phyloP scores from a whole-genome alignment of 2,113 vertebrate species.

The Barbus barbus region DNA sequence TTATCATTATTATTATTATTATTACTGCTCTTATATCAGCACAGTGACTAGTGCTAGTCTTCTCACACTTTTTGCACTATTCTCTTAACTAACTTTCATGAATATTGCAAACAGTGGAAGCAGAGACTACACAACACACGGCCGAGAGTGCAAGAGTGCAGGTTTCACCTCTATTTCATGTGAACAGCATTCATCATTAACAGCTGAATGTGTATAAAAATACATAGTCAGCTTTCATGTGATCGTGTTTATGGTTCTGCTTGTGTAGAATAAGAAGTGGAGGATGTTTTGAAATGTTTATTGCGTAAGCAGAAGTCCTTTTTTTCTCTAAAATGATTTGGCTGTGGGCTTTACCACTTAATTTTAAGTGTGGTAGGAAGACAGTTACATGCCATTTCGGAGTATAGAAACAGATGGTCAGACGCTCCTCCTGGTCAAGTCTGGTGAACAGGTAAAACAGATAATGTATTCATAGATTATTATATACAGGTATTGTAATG shows the following conservation, averaged over 20 bases:
- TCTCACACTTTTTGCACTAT: background rate
- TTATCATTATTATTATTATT: no score
- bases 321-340: conserved; percentile 2
- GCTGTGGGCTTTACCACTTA: background rate
- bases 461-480: background rate
- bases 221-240: background rate
- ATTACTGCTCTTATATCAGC: no score
- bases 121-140: background rate
- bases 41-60: no score
- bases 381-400: background rate
- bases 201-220: background rate
- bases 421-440: background rate
- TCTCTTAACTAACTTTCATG: background rate
- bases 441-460: conserved; percentile 19
- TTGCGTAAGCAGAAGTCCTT: conserved; percentile 20
- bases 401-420: background rate
- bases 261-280: conserved; percentile 8
- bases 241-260: background rate
- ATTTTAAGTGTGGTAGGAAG: background rate
- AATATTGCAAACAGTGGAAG: background rate
- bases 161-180: background rate
- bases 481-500: background rate
- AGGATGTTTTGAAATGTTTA: conserved; percentile 20
- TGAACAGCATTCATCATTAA: background rate
- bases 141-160: no score